These are phyloP conservation scores for Blastomussa wellsi DNA, from an alignment of 92 coral and sea anemone species.

Conservation along the genomic window DNA sequence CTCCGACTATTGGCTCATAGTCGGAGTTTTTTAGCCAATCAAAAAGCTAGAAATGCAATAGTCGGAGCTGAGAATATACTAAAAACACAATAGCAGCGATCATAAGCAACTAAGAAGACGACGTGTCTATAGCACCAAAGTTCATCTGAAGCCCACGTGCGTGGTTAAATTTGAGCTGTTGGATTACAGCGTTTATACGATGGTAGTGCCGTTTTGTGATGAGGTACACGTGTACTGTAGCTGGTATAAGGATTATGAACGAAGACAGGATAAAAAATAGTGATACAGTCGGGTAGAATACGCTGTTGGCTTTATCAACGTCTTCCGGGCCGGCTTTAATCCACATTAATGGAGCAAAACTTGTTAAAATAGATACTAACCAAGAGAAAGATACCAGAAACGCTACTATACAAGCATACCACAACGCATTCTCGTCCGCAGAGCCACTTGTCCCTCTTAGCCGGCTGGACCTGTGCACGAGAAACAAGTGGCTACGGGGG, in stretches of 20 bases:
- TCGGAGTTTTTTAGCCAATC: no score
- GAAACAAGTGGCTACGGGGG: no score
- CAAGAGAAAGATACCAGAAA: neutral
- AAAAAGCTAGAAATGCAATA: no score
- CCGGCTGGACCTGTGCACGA: no score
- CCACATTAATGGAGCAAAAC: neutral
- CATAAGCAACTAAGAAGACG: slow-evolving; percentile 11
- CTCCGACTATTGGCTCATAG: no score
- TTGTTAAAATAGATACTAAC: neutral
- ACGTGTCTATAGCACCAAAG: neutral
- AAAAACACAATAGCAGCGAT: neutral
- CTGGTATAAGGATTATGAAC: no score
- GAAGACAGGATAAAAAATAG: neutral
- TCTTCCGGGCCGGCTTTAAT: neutral
- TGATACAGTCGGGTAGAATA: neutral
- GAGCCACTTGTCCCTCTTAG: no score
- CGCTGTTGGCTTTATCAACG: neutral
- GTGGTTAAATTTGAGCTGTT: slow-evolving; percentile 2
- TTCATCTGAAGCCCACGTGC: neutral
- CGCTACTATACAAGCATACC: no score
- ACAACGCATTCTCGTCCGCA: no score
- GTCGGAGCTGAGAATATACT: no score
- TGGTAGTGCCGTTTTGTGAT: neutral
- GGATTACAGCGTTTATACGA: neutral
- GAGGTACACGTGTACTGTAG: neutral